Conservation (phyloP, 2,888 invertebrate species). For the Omphaloscelis lunosa region DNA sequence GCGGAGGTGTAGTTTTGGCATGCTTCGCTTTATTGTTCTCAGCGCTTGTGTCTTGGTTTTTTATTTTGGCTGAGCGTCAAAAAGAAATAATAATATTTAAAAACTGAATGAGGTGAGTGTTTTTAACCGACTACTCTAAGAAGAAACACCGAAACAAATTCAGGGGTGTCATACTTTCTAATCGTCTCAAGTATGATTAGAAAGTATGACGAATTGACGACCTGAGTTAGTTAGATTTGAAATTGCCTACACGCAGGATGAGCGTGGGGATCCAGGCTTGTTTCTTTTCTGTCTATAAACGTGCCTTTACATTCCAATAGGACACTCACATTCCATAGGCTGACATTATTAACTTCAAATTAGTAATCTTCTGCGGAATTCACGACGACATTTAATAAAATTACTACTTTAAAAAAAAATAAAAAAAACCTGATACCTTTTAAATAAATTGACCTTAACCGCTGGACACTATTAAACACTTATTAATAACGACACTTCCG, state of each 20-base stretch:
- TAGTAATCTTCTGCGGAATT: neutral
- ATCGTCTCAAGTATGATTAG: neutral
- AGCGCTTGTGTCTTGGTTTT: too few relatives aligned
- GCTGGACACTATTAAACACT: constrained; percentile 32
- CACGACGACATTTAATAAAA: constrained; percentile 10
- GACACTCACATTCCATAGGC: neutral
- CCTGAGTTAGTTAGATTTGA: neutral
- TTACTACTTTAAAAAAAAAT: neutral
- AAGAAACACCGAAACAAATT: neutral
- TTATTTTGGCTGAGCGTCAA: too few relatives aligned
- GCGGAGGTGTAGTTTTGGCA: too few relatives aligned
- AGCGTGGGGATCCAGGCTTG: too few relatives aligned
- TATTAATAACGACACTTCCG: constrained; percentile 33
- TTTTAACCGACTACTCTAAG: neutral
- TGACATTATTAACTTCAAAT: neutral
- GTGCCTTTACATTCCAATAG: neutral
- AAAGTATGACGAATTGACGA: neutral
- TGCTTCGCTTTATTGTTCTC: too few relatives aligned
- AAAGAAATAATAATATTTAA: neutral
- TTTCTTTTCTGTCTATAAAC: neutral
- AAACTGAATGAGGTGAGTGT: neutral
- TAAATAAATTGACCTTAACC: constrained; percentile 30
- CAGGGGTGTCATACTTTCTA: neutral
- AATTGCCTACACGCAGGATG: neutral
- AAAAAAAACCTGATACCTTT: constrained; percentile 41